Base-by-base conservation (phyloP, 1,140 invertebrate species). In the Drosophila navojoa region DNA sequence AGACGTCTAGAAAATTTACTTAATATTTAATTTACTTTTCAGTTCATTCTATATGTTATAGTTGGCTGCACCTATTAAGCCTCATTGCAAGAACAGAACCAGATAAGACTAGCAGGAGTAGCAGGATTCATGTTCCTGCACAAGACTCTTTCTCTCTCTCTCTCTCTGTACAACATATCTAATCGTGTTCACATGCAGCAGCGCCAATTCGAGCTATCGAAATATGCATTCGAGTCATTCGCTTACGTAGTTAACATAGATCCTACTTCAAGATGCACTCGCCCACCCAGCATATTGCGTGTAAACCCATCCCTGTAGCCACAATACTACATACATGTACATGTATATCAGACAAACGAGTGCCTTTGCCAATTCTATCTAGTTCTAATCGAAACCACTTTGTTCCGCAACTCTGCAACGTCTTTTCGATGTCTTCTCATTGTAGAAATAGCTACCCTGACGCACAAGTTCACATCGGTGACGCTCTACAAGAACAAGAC, bases 401-500 rank as follows among this genome's bases (percentile, higher is more conserved):
- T 86, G 78, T 90, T 90, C 81, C 86, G 86, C 78, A 90, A 74
- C 81, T 90, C 86, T 90, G 81, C 81, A 86, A 90, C 85, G 77
- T 79, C 77, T 85, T 89, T 79, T 85, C 76, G 87, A 77, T 90
- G 87, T 90, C 85, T 87, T 90, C 66, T 91, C 82, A 52, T 91
- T 90, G 74, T 84, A 96, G 96, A 96, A 93, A 96, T 97, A 77
- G 95, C 95, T 2, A 94, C 95, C 52, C 87, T 97, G 58, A 96
- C 95, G 19, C 95, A 96, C 90, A 96, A 96, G 92, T 96, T 96
- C 89, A 96, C 96, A 6, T 96, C 95, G 22, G 95, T 96, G 16
- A 96, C 95, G 6, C 91, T 97, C 16, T 96, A 95, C 76, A 94
- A 94, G 75, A 97, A 97, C 77, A 96, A 96, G 92, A 97, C 96